These are phyloP conservation scores for Prosopocoilus inquinatus DNA, from an alignment of 2,888 invertebrate genomes.

Conservation along the genomic window DNA sequence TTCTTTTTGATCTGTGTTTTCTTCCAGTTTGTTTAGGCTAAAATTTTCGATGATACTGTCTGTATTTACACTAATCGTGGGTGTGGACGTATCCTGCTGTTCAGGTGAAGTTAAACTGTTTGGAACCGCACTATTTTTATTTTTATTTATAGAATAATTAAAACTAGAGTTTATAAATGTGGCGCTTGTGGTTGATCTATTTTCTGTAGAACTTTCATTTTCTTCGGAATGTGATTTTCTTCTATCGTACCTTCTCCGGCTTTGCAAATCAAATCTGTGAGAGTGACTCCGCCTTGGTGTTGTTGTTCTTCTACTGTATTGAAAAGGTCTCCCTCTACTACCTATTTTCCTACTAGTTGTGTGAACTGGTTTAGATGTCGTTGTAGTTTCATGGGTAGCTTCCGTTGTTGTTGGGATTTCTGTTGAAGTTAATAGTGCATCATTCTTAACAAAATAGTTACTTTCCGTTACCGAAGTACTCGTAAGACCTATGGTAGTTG, in stretches of 20 bases:
- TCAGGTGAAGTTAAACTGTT: slow-evolving; percentile 18
- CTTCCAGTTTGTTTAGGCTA: slow-evolving; percentile 5
- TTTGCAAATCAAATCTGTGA: slow-evolving; percentile 19
- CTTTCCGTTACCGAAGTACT: not conserved
- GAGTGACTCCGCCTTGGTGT: not conserved
- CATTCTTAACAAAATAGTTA: not conserved
- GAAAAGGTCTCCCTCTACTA: too few species aligned
- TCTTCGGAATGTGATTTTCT: slow-evolving; percentile 3
- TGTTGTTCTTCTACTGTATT: not conserved
- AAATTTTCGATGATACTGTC: slow-evolving; percentile 18
- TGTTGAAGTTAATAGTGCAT: not conserved
- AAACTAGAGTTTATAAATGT: slow-evolving; percentile 11
- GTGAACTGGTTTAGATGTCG: not conserved
- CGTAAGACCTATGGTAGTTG: not conserved
- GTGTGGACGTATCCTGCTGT: not conserved
- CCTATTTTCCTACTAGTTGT: not conserved
- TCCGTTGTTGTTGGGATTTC: not conserved
- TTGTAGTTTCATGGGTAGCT: not conserved
- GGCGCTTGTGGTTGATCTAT: not conserved
- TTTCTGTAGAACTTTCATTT: not conserved
- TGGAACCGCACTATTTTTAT: slow-evolving; percentile 13
- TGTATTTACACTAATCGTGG: not conserved
- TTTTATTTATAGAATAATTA: slow-evolving; percentile 11
- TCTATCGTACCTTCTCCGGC: not conserved
- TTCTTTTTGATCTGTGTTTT: slow-evolving; percentile 39